Percentiles rank a stretch among this genome's conserved stretches.
Conservation (phyloP, 2,113 vertebrate species). For the Macquaria australasica region DNA sequence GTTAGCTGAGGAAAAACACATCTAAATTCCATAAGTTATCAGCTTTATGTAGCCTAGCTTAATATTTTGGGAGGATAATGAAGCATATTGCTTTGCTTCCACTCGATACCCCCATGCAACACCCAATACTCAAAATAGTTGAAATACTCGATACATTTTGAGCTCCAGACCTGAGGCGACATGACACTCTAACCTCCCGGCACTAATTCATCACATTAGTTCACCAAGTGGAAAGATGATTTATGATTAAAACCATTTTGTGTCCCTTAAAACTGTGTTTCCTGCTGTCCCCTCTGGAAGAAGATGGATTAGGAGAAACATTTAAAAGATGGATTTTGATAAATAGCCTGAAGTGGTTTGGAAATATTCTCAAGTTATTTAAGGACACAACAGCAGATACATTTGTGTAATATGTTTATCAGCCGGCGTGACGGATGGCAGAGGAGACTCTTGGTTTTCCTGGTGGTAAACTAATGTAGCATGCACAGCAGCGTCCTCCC, state of each 20-base stretch:
- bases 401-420: slow-evolving; percentile 33
- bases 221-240: slow-evolving; percentile 24
- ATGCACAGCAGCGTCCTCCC: slow-evolving; percentile 27
- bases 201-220: not conserved
- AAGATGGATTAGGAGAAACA: slow-evolving; percentile 27
- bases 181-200: not conserved
- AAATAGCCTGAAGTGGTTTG: slow-evolving; percentile 19
- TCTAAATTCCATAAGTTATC: not conserved
- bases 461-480: slow-evolving; percentile 37
- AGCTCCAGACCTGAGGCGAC: not conserved
- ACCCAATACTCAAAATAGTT: not conserved
- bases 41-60: not conserved
- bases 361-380: slow-evolving; percentile 36
- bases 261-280: not conserved
- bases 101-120: not conserved
- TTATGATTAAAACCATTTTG: slow-evolving; percentile 20
- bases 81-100: not conserved
- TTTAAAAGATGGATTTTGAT: slow-evolving; percentile 46
- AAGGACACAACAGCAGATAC: slow-evolving; percentile 11
- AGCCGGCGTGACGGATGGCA: slow-evolving; percentile 23
- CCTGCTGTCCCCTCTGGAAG: slow-evolving; percentile 1
- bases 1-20: not conserved
- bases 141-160: not conserved
- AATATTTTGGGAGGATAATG: not conserved
- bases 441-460: slow-evolving; percentile 3